A percentile compares a stretch with the other conserved stretches of the same genome.
Evolutionary conservation across 64 coral and sea anemone species (phyloP).

Genomic region (Dendronephthya gigantea): DNA sequence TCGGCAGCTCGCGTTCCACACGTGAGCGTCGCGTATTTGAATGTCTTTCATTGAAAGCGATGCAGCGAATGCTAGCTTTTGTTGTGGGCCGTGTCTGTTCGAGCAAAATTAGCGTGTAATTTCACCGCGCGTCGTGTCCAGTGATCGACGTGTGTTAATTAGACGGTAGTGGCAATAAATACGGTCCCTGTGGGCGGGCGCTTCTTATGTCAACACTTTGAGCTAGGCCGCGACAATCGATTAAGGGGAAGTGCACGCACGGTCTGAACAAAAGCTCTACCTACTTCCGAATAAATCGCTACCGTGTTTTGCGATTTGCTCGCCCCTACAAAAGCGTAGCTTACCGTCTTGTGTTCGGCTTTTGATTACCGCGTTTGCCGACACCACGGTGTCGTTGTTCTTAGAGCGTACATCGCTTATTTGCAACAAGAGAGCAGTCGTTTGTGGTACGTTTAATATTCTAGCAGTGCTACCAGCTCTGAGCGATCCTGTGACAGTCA

Average conservation of each 20-base stretch:
- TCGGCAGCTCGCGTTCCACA: background rate
- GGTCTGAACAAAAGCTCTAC: background rate
- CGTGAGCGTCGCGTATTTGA: too few species aligned
- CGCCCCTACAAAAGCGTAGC: background rate
- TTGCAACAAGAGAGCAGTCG: background rate
- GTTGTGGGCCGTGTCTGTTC: conserved; percentile 15
- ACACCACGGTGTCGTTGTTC: background rate
- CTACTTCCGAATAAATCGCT: conserved; percentile 8
- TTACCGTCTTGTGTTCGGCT: background rate
- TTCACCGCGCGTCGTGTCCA: background rate
- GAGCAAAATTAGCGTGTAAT: conserved; percentile 17
- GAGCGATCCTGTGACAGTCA: too few species aligned
- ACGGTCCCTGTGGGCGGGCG: conserved; percentile 6
- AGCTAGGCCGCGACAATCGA: conserved; percentile 3
- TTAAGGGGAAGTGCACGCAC: conserved; percentile 20
- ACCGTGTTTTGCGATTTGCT: background rate
- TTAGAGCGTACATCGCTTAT: too few species aligned
- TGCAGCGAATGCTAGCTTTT: background rate
- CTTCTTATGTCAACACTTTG: conserved; percentile 15
- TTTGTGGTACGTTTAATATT: too few species aligned
- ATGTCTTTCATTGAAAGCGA: background rate
- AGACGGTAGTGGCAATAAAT: conserved; percentile 10
- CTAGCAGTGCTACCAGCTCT: too few species aligned
- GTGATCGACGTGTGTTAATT: conserved; percentile 13
- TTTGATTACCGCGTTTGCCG: background rate